Base-by-base conservation (phyloP, 2,888 invertebrate species). In the Dryomyza anilis region DNA sequence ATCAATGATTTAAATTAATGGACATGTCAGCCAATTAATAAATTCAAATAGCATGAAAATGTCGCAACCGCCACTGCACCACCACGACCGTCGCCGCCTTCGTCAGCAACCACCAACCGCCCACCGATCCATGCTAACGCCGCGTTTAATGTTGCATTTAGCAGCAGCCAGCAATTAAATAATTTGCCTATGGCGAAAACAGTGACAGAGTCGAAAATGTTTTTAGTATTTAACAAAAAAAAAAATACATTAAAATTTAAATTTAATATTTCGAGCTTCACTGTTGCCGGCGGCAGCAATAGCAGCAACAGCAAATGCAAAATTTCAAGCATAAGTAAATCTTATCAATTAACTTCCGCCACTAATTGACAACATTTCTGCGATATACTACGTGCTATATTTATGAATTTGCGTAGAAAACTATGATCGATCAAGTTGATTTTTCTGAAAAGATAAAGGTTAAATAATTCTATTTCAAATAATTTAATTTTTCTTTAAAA, bases 1-100 rank as follows among this genome's bases (percentile, higher is more conserved):
- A 78, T 80, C 80, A 78, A 77, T 79, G 78, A 78, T 76, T 78
- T 74, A 75, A 82, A 81, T 81, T 78, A 81, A 81, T 81, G 81
- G 74, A 75, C 74, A 78, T 79, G 81, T 82, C 82, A 81, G 75
- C 80, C 81, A 82, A 82, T 81, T 81, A 82, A 82, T 82, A 82
- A 77, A 81, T 81, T 77, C 81, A 82, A 74, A 76, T 71, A 77
- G 77, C 81, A 79, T 81, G 74, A 75, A 75, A 77, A 70, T 69
- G 66, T 69, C 67, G 66, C 67, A 50, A 23, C 36, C 58, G 16
- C 25, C 45, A 58, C 16, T 58, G 29, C 30, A 8, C 46, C 6
- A 30, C 53, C 12, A 29, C 29, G 59, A 27, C 39, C 52, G 50
- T 45, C 59, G 21, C 55, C 53, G 48, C 50, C 46, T 27, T 57